Evolutionary conservation across 1,140 invertebrate genomes (phyloP).

Genomic region (Chironomus tepperi): DNA sequence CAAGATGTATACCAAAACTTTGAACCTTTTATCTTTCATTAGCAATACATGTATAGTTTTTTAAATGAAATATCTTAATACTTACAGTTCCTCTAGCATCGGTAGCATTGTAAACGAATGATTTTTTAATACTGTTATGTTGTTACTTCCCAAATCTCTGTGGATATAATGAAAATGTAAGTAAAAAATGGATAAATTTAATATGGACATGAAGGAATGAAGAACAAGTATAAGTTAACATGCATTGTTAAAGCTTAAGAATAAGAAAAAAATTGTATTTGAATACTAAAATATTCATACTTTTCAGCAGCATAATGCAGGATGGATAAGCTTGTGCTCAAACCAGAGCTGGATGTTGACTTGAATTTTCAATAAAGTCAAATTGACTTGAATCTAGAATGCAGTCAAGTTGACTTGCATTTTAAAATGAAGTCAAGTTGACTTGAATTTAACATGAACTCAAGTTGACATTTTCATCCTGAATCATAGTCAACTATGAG

Average conservation of each 20-base stretch:
- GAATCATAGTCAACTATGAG: no score
- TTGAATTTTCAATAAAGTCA: no score
- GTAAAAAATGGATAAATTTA: not conserved
- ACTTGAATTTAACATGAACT: no score
- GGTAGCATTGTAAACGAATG: conserved; percentile 40
- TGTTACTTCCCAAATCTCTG: conserved; percentile 42
- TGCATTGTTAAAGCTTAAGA: not conserved
- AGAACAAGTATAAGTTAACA: not conserved
- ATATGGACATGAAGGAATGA: not conserved
- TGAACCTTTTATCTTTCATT: not conserved
- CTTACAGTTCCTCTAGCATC: conserved; percentile 45
- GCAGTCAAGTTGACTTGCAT: no score
- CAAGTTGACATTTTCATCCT: no score
- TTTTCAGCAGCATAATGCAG: not conserved
- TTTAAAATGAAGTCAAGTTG: no score
- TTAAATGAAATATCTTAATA: conserved; percentile 28
- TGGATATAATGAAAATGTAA: conserved; percentile 29
- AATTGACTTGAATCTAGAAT: no score
- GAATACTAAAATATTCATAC: not conserved
- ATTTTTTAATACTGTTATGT: conserved; percentile 42
- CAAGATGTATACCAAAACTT: no score
- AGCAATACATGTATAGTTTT: conserved; percentile 23
- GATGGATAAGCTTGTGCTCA: no score
- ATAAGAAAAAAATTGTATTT: not conserved
- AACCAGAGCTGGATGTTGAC: no score